These are phyloP conservation scores for Balearica regulorum DNA, from an alignment of 2,797 vertebrate genomes.

Conservation along the genomic window DNA sequence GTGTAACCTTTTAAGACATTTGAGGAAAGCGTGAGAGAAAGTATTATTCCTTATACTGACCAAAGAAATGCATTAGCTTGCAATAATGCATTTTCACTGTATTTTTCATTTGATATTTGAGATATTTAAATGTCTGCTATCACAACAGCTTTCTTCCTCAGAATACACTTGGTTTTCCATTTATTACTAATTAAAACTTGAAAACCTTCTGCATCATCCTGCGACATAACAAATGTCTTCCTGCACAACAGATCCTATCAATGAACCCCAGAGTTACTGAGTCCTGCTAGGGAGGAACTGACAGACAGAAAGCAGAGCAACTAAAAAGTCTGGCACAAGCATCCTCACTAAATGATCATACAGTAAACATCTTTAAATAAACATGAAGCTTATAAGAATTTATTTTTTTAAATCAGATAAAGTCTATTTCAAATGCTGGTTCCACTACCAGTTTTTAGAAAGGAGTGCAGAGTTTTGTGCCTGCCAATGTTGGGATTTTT, in stretches of 20 bases:
- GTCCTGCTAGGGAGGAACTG: not conserved
- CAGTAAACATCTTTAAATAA: not conserved
- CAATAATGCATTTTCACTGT: not conserved
- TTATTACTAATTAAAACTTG: conserved; percentile 48
- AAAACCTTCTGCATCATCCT: conserved; percentile 20
- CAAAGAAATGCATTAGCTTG: not conserved
- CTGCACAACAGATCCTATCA: conserved; percentile 11
- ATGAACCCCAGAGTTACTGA: not conserved
- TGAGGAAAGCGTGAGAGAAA: not conserved
- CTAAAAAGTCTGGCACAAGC: not conserved
- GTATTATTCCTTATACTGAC: not conserved
- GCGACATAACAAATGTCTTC: conserved; percentile 47
- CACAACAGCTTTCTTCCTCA: not conserved
- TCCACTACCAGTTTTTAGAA: conserved; percentile 56
- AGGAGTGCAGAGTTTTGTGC: conserved; percentile 43
- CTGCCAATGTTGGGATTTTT: conserved; percentile 75
- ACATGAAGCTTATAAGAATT: not conserved
- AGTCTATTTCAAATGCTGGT: conserved; percentile 43
- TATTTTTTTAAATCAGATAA: not conserved
- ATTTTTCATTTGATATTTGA: conserved; percentile 27
- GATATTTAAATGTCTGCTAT: not conserved
- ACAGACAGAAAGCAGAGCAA: not conserved
- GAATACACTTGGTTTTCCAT: conserved; percentile 19
- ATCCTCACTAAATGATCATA: not conserved
- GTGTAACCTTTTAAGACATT: not conserved